phyloP scores from a whole-genome alignment of 2,888 invertebrate species.

The Neocrepidodera transversa region DNA sequence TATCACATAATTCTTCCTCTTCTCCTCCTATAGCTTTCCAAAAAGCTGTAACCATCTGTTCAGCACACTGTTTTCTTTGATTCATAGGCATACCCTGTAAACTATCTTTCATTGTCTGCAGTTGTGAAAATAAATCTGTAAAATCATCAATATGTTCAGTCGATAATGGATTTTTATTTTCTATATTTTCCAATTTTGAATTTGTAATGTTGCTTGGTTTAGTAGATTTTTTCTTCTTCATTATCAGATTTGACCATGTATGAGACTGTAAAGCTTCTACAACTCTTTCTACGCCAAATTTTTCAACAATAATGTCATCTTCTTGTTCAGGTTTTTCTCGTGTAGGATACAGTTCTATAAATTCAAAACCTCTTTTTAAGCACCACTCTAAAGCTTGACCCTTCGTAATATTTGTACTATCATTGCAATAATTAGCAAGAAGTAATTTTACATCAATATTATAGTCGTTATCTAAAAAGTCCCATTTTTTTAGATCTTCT shows the following conservation, averaged over 20 bases:
- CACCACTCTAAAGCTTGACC: slow-evolving; percentile 69
- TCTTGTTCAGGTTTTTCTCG: slow-evolving; percentile 55
- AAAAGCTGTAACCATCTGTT: slow-evolving; percentile 75
- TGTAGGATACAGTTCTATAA: slow-evolving; percentile 69
- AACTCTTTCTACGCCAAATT: slow-evolving; percentile 70
- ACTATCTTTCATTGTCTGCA: slow-evolving; percentile 73
- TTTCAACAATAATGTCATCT: slow-evolving; percentile 65
- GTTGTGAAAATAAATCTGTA: slow-evolving; percentile 69
- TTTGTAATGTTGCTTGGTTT: slow-evolving; percentile 19
- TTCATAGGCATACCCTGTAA: slow-evolving; percentile 68
- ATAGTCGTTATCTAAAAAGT: slow-evolving; percentile 49
- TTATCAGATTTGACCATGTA: slow-evolving; percentile 73
- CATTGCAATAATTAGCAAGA: slow-evolving; percentile 64
- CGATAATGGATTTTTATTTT: slow-evolving; percentile 39
- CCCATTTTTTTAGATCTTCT: slow-evolving; percentile 55
- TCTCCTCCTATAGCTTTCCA: slow-evolving; percentile 79
- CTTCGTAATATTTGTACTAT: slow-evolving; percentile 57
- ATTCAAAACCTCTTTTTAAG: slow-evolving; percentile 70
- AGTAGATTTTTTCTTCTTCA: slow-evolving; percentile 61
- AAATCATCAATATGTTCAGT: slow-evolving; percentile 62
- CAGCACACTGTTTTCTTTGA: slow-evolving; percentile 73
- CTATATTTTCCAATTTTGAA: slow-evolving; percentile 10
- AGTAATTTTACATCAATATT: slow-evolving; percentile 66
- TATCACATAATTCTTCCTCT: slow-evolving; percentile 69
- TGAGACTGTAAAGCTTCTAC: slow-evolving; percentile 75